Conservation (phyloP, 2,797 vertebrate genomes). For the Dendrocincla fuliginosa region DNA sequence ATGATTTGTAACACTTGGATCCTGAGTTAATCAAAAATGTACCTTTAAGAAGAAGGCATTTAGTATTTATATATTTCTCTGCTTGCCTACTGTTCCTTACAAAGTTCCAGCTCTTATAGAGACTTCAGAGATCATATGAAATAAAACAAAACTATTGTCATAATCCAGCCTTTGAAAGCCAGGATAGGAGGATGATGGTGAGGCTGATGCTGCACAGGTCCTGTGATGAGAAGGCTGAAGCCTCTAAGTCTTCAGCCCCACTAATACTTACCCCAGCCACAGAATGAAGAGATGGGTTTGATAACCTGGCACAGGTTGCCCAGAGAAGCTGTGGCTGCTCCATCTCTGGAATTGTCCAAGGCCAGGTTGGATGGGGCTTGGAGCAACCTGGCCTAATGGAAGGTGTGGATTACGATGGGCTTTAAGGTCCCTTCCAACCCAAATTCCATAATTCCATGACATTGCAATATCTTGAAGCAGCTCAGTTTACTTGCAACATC, state of each 20-base stretch:
- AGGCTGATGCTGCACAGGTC: background rate
- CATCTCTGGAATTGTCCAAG: background rate
- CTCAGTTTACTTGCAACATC: background rate
- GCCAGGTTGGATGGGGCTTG: fast-evolving
- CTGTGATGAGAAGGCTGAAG: background rate
- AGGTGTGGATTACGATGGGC: background rate
- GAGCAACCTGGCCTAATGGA: background rate
- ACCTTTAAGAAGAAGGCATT: background rate
- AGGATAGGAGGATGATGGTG: fast-evolving
- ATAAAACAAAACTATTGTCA: background rate
- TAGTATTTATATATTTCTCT: background rate
- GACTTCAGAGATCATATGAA: background rate
- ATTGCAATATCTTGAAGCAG: background rate
- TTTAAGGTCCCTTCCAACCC: background rate
- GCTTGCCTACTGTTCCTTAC: background rate
- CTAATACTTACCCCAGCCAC: background rate
- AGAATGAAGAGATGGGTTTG: background rate
- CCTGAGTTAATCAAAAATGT: background rate
- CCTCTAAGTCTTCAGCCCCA: background rate
- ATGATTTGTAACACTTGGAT: background rate
- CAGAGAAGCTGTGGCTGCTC: background rate
- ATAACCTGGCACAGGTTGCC: background rate
- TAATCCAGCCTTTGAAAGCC: background rate
- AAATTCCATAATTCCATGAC: background rate
- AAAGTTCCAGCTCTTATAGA: background rate